phyloP scores from a whole-genome alignment of 1,140 invertebrate genomes.

The Anadara kagoshimensis region DNA sequence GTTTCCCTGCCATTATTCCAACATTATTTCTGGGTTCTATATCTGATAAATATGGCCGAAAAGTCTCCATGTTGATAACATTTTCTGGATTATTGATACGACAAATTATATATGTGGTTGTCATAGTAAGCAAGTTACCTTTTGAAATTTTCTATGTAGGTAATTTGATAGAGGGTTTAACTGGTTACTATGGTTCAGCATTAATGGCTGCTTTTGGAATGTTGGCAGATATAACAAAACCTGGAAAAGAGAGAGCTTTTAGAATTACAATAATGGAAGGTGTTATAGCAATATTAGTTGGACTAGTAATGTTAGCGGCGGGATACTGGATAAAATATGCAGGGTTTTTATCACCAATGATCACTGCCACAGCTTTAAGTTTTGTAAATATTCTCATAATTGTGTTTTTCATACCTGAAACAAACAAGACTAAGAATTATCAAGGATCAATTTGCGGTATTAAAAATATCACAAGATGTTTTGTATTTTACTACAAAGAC shows the following conservation, averaged over 20 bases:
- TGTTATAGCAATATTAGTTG: background rate
- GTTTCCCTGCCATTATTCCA: slow-evolving; percentile 24
- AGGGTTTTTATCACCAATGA: slow-evolving; percentile 13
- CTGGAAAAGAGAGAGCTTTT: slow-evolving; percentile 29
- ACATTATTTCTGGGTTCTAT: slow-evolving; percentile 24
- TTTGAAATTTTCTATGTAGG: slow-evolving; percentile 19
- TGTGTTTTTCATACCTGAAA: slow-evolving; percentile 25
- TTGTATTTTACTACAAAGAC: background rate
- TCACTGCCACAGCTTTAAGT: slow-evolving; percentile 1
- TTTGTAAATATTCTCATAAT: background rate
- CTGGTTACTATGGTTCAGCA: slow-evolving; percentile 15
- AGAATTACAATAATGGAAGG: slow-evolving; percentile 23
- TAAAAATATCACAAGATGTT: background rate
- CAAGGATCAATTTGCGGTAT: background rate
- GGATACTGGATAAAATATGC: slow-evolving; percentile 32
- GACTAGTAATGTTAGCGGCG: background rate
- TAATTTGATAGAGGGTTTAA: slow-evolving; percentile 15
- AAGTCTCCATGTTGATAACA: slow-evolving; percentile 4
- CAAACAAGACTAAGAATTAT: background rate
- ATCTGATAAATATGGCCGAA: slow-evolving; percentile 25
- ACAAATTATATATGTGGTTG: slow-evolving; percentile 21
- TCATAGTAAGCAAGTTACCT: slow-evolving; percentile 14
- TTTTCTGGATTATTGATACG: slow-evolving; percentile 21
- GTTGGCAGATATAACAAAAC: slow-evolving; percentile 23
- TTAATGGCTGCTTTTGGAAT: slow-evolving; percentile 29